Evolutionary conservation across 2,113 vertebrate genomes (phyloP), one percentile per base, ranked within the genome.

Genomic region (Zosterops japonicus): DNA sequence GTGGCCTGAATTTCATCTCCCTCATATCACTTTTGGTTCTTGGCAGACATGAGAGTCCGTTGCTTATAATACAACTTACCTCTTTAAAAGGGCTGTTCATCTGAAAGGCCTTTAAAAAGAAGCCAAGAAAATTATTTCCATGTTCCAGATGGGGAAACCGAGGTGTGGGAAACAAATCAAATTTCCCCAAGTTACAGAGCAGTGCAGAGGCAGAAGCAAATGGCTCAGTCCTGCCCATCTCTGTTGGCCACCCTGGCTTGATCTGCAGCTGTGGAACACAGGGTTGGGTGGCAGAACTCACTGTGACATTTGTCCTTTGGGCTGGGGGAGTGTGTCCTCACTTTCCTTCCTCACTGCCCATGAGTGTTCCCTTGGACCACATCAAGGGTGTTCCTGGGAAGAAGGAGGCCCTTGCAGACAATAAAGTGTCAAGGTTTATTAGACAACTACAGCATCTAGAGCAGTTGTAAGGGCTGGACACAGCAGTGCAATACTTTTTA

Each of bases 11-110:
- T 96, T 95, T 96, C 94, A 91, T 96, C 94, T 94, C 95, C 87
- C 93, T 87, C 93, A 13, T 95, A 97, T 96, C 93, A 93, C 95
- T 96, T 96, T 74, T 97, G 87, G 84, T 67, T 95, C 95, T 97
- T 95, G 95, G 96, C 94, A 95, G 96, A 84, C 78, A 0, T 23
- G 36, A 68, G 69, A 77, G 59, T 60, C 70, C 1, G 67, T 72
- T 97, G 82, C 94, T 95, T 95, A 72, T 93, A 89, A 95, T 91
- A 97, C 78, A 80, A 18, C 91, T 85, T 91, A 91, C 81, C 91
- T 95, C 94, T 97, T 94, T 94, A 89, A 89, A 95, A 91, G 87
- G 87, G 65, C 91, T 53, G 44, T 69, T 91, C 82, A 13, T 77
- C 89, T 89, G 84, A 71, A 93, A 92, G 94, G 68, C 71, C 78